Base-by-base conservation (phyloP, 2,113 vertebrate genomes). In the Smithornis capensis region DNA sequence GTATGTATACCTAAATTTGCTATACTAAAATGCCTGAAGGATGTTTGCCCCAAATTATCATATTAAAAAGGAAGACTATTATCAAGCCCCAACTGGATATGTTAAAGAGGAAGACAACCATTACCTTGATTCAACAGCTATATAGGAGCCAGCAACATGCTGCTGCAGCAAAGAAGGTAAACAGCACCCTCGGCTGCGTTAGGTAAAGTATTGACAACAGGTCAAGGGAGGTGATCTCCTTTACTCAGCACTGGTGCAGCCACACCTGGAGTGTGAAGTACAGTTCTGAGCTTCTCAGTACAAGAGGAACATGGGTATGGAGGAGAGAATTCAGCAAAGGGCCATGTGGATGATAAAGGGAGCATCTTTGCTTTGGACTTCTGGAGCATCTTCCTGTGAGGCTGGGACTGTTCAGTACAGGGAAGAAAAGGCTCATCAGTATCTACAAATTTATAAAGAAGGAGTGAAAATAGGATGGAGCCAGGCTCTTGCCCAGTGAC, bases 161-260 rank as follows among this genome's bases (percentile, higher is more conserved):
- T 1, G 0, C 12, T 38, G 37, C 29, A 47, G 19, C 16, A 37
- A 87, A 83, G 33, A 1, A 1, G 4, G 31, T 0, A 5, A 89
- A 73, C 5, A 23, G n/a, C 16, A 57, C 23, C 37, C 31, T 47
- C 16, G 18, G 35, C 17, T 77, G 44, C 49, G 60, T 42, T n/a
- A 73, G 59, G 44, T 10, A 24, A 79, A 55, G n/a, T n/a, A 47
- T 19, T 47, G 19, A 28, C 56, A 79, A 35, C 12, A 87, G 56
- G 25, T 35, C 37, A 79, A 64, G 42, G 17, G 50, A 80, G 17
- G 25, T 49, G 56, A 64, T 64, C 21, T 55, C 40, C 38, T 56
- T 71, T 19, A 64, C 35, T 73, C 35, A 42, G 42, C 52, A 57
- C 25, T 42, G 35, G 57, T 7, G 2, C 7, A 42, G 25, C 35